A percentile compares a stretch with the other conserved stretches of the same genome.
These are phyloP conservation scores for Neocrepidodera transversa DNA, from an alignment of 2,888 invertebrate species.

Conservation along the genomic window DNA sequence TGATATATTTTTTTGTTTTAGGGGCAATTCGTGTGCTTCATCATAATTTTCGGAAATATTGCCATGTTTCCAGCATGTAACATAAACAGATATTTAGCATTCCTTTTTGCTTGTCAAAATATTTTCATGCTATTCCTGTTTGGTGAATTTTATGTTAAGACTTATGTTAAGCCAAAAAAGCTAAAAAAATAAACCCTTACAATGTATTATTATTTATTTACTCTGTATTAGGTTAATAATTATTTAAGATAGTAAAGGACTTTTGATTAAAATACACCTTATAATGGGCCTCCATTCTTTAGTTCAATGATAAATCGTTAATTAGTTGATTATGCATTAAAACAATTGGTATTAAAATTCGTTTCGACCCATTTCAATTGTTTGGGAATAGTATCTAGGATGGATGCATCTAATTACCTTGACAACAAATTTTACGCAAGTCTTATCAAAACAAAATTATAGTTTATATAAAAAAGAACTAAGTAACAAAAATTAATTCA, in stretches of 20 bases:
- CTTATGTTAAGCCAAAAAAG: constrained; percentile 60
- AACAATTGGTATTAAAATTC: not conserved
- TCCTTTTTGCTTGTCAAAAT: constrained; percentile 70
- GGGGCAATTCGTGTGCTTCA: constrained; percentile 69
- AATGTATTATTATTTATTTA: not conserved
- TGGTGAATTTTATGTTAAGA: constrained; percentile 71
- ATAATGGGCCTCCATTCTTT: not conserved
- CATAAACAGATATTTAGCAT: constrained; percentile 65
- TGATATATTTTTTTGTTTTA: constrained; percentile 21
- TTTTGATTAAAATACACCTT: not conserved
- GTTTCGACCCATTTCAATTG: constrained; percentile 7
- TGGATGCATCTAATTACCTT: not conserved
- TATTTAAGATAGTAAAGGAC: too few species aligned
- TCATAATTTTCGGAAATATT: constrained; percentile 64
- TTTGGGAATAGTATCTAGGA: constrained; percentile 1
- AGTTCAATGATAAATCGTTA: not conserved
- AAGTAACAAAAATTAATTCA: too few species aligned
- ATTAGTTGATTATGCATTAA: not conserved
- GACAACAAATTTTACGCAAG: too few species aligned
- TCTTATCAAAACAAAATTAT: too few species aligned
- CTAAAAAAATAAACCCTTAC: too few species aligned
- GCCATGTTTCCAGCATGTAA: constrained; percentile 64
- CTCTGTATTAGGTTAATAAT: too few species aligned
- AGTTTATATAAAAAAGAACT: too few species aligned
- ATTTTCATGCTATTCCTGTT: constrained; percentile 72